Conservation (phyloP, 2,888 invertebrate genomes). For the Arge pagana region DNA sequence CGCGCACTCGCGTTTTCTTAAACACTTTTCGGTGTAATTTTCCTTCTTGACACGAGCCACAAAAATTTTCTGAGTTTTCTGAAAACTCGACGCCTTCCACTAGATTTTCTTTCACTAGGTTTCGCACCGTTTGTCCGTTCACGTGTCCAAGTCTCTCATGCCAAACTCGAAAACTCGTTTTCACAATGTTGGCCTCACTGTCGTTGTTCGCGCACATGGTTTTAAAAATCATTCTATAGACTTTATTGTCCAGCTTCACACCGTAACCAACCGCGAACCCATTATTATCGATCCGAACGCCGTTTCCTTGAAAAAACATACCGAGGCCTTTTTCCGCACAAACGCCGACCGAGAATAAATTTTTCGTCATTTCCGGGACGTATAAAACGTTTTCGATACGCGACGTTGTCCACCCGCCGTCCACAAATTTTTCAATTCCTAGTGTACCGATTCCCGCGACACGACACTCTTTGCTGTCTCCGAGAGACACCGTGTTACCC, state of each 20-base stretch:
- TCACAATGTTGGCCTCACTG: conserved; percentile 24
- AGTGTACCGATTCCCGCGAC: conserved; percentile 26
- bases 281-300: neutral
- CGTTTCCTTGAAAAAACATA: conserved; percentile 14
- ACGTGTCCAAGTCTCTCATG: conserved; percentile 33
- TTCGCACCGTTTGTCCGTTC: conserved; percentile 22
- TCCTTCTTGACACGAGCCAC: conserved; percentile 32
- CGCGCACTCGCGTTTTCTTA: conserved; percentile 20
- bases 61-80: conserved; percentile 23
- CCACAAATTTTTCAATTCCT: conserved; percentile 23
- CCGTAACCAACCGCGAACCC: conserved; percentile 13
- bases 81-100: conserved; percentile 27
- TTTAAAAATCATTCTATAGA: conserved; percentile 20
- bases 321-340: conserved; percentile 13
- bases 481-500: conserved; percentile 23
- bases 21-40: conserved; percentile 32
- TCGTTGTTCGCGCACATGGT: neutral
- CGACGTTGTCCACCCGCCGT: conserved; percentile 13
- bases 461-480: conserved; percentile 22
- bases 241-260: conserved; percentile 15
- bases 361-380: conserved; percentile 25
- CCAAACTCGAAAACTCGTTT: conserved; percentile 25
- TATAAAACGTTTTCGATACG: conserved; percentile 30
- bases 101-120: conserved; percentile 22
- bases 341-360: conserved; percentile 31